Evolutionary conservation across 2,888 invertebrate genomes (phyloP).

Genomic region (Xestia c-nigrum): DNA sequence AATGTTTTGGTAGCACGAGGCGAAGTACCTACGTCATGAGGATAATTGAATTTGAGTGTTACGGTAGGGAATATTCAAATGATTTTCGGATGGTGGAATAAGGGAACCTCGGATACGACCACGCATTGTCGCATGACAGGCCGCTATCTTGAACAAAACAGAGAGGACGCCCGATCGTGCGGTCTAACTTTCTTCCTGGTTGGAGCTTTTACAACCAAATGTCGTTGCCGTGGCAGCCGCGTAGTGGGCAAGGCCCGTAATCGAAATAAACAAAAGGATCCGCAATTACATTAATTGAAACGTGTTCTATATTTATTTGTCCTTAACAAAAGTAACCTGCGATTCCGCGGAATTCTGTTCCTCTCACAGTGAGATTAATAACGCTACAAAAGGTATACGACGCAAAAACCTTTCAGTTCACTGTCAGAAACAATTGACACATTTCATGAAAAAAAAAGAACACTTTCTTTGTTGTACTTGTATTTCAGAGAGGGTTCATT

Average conservation of each 20-base stretch:
- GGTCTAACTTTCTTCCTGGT: neutral
- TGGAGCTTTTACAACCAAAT: neutral
- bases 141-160: neutral
- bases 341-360: neutral
- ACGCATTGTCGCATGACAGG: neutral
- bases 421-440: slow-evolving; percentile 42
- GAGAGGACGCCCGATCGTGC: neutral
- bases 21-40: slow-evolving; percentile 8
- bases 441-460: slow-evolving; percentile 38
- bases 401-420: slow-evolving; percentile 10
- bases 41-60: slow-evolving; percentile 20
- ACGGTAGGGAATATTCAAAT: neutral
- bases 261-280: neutral
- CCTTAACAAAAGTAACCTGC: neutral
- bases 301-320: neutral
- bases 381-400: slow-evolving; percentile 3
- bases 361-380: neutral
- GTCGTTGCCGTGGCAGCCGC: neutral
- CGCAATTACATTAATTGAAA: neutral
- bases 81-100: neutral
- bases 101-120: neutral
- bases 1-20: slow-evolving; percentile 52
- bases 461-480: slow-evolving; percentile 42
- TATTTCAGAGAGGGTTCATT: slow-evolving; percentile 36
- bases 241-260: neutral